Percentiles rank a stretch among this genome's conserved stretches.
Evolutionary conservation across 2,888 invertebrate species (phyloP).

Genomic region (Macroteleia sp.): DNA sequence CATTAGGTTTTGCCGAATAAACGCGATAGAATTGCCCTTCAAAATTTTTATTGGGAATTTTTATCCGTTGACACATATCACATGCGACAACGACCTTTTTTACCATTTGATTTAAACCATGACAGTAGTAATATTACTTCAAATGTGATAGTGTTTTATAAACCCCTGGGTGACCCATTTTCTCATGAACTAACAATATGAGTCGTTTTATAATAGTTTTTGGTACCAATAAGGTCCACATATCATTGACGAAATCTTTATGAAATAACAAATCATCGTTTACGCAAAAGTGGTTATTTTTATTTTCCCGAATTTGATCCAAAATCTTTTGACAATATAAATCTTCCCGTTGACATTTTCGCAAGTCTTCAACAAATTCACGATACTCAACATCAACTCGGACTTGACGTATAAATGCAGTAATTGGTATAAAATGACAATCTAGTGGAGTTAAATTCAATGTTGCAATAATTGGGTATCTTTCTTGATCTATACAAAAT

Average conservation of each 20-base stretch:
- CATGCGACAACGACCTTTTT: background rate
- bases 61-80: slow-evolving; percentile 6
- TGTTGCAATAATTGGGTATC: background rate
- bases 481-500: background rate
- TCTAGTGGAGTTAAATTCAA: background rate
- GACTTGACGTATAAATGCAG: background rate
- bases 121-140: background rate
- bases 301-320: background rate
- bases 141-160: slow-evolving; percentile 1
- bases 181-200: slow-evolving; percentile 10
- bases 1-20: background rate
- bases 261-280: background rate
- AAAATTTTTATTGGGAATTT: background rate
- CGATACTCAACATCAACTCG: background rate
- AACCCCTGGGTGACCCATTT: background rate
- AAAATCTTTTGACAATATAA: background rate
- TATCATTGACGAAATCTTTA: slow-evolving; percentile 3
- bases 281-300: background rate
- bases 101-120: background rate
- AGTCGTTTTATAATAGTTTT: background rate
- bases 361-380: background rate
- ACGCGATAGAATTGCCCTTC: background rate
- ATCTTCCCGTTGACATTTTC: background rate
- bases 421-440: background rate
- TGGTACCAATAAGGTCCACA: background rate